Percentiles rank a stretch among this genome's conserved stretches.
Evolutionary conservation across 2,888 invertebrate genomes (phyloP).

Genomic region (Protonemura montana): DNA sequence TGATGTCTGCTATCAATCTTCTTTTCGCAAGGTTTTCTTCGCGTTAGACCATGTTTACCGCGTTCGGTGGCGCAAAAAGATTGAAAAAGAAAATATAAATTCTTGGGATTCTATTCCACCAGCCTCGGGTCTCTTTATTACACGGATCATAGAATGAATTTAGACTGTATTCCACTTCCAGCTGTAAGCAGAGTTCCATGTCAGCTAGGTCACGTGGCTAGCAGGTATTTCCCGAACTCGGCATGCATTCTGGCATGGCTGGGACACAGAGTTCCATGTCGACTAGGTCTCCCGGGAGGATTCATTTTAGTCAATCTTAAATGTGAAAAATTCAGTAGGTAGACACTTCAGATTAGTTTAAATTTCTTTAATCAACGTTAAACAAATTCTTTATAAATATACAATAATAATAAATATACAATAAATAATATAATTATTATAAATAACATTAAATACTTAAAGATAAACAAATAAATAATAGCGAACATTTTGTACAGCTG

Average conservation of each 20-base stretch:
- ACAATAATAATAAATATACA: neutral
- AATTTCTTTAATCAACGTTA: neutral
- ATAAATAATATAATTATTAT: neutral
- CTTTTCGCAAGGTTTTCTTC: neutral
- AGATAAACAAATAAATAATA: constrained; percentile 7
- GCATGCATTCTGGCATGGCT: neutral
- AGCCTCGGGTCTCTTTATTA: too few relatives aligned
- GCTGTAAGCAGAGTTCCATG: neutral
- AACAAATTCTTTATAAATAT: neutral
- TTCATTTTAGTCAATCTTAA: too few relatives aligned
- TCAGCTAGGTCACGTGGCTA: neutral
- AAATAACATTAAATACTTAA: neutral
- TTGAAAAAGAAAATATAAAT: too few relatives aligned
- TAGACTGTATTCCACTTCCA: too few relatives aligned
- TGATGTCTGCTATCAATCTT: constrained; percentile 7
- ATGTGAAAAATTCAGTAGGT: too few relatives aligned
- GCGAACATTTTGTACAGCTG: constrained; percentile 1
- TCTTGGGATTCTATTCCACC: too few relatives aligned
- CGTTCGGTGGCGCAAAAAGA: neutral
- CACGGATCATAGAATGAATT: too few relatives aligned
- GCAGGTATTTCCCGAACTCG: neutral
- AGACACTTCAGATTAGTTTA: neutral
- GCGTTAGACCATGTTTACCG: neutral
- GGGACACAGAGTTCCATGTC: too few relatives aligned
- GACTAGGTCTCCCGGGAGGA: too few relatives aligned